Percentiles rank a stretch among this genome's conserved stretches.
Conservation (phyloP, 2,113 vertebrate genomes). For the Pyrgilauda ruficollis region DNA sequence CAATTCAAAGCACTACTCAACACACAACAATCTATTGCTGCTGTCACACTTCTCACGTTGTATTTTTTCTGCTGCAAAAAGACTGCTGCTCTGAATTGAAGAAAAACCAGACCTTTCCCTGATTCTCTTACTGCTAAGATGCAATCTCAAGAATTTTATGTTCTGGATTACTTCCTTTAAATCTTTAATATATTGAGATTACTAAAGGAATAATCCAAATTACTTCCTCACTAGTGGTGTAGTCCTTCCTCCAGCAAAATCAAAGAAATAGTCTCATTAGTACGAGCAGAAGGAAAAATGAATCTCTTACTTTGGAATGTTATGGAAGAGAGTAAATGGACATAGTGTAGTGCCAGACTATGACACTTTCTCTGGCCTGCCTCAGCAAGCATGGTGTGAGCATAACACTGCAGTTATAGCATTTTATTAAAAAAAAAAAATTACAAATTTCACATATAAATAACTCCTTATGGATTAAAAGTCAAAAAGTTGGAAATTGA, state of each 20-base stretch:
- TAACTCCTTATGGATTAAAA: background rate
- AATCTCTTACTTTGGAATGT: background rate
- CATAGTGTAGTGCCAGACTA: background rate
- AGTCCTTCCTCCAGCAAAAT: background rate
- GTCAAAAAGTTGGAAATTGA: background rate
- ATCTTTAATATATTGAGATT: background rate
- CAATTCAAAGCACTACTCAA: background rate
- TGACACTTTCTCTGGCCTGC: background rate
- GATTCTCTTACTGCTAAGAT: background rate
- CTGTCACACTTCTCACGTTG: background rate
- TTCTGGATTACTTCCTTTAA: background rate
- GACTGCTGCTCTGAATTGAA: background rate
- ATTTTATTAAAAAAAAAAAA: background rate
- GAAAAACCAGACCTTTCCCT: background rate
- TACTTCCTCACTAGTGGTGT: too few relatives aligned
- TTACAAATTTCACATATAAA: background rate
- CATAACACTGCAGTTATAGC: background rate
- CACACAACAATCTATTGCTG: background rate
- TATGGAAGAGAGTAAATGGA: background rate
- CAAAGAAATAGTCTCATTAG: background rate
- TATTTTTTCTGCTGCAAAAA: background rate
- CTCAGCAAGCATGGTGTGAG: background rate
- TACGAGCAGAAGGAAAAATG: background rate
- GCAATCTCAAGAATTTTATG: background rate
- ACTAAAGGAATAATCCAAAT: background rate